Percentiles rank a stretch among this genome's conserved stretches.
These are phyloP conservation scores for Acrobasis repandana DNA, from an alignment of 2,888 invertebrate genomes.

Conservation along the genomic window DNA sequence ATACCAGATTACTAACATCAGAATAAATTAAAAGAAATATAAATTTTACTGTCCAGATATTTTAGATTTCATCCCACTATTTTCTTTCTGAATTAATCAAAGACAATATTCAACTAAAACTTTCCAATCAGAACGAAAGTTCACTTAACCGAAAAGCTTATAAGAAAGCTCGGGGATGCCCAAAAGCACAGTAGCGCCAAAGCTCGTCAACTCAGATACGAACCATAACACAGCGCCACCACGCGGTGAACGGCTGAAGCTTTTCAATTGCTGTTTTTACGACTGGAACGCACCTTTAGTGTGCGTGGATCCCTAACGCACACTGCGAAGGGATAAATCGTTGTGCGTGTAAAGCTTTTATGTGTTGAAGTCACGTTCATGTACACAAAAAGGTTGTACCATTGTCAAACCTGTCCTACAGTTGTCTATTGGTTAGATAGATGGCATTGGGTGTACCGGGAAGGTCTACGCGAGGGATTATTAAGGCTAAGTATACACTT, in stretches of 20 bases:
- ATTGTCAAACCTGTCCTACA: constrained; percentile 48
- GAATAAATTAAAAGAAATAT: constrained; percentile 7
- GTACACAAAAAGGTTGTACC: constrained; percentile 61
- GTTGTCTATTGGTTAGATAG: constrained; percentile 68
- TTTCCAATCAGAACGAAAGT: constrained; percentile 32
- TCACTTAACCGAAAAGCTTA: constrained; percentile 45
- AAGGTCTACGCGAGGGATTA: constrained; percentile 29
- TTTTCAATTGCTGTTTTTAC: constrained; percentile 73
- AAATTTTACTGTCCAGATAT: constrained; percentile 6
- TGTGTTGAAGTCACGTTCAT: constrained; percentile 62
- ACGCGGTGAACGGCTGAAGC: constrained; percentile 77
- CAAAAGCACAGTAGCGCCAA: constrained; percentile 66
- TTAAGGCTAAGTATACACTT: constrained; percentile 40
- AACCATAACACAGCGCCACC: constrained; percentile 74
- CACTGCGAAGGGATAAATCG: constrained; percentile 54
- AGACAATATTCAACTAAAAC: constrained; percentile 17
- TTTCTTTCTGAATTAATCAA: constrained; percentile 18
- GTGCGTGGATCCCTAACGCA: constrained; percentile 69
- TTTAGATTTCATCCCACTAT: constrained; percentile 17
- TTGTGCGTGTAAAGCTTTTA: constrained; percentile 70
- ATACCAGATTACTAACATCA: constrained; percentile 14
- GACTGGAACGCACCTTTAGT: constrained; percentile 48
- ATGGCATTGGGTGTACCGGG: constrained; percentile 70
- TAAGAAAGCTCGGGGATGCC: constrained; percentile 61
- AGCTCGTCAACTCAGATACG: constrained; percentile 49